phyloP scores from a whole-genome alignment of 2,888 invertebrate genomes.

The Trileptium ribeirensis region DNA sequence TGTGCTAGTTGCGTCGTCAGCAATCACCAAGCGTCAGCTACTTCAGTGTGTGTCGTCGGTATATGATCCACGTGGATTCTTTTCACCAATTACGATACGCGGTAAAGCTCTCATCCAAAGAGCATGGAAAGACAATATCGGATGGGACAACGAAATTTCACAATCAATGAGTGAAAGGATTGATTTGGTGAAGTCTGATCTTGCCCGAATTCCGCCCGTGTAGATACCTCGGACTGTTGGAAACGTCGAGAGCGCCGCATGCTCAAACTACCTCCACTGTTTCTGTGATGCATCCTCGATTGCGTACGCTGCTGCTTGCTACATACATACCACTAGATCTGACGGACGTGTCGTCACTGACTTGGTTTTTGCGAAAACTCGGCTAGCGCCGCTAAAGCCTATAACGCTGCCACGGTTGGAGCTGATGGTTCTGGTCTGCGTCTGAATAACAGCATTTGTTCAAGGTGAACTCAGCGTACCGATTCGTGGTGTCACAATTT shows the following conservation, averaged over 20 bases:
- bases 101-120: too few relatives aligned
- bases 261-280: neutral
- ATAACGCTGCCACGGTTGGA: neutral
- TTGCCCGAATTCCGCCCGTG: too few relatives aligned
- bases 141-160: conserved; percentile 22
- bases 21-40: too few relatives aligned
- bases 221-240: too few relatives aligned
- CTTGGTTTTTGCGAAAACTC: neutral
- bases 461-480: neutral
- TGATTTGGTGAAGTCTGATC: too few relatives aligned
- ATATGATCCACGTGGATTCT: too few relatives aligned
- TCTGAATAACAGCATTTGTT: neutral
- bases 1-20: too few relatives aligned
- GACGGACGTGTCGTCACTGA: neutral
- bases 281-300: too few relatives aligned
- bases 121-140: conserved; percentile 3
- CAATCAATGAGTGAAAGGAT: neutral
- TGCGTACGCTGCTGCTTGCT: too few relatives aligned
- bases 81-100: too few relatives aligned
- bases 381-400: neutral
- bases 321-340: neutral
- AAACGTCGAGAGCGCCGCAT: too few relatives aligned
- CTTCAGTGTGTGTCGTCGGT: too few relatives aligned
- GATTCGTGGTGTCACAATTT: neutral
- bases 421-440: neutral